These are phyloP conservation scores for Melolontha melolontha DNA, from an alignment of 2,888 invertebrate genomes.

Conservation along the genomic window DNA sequence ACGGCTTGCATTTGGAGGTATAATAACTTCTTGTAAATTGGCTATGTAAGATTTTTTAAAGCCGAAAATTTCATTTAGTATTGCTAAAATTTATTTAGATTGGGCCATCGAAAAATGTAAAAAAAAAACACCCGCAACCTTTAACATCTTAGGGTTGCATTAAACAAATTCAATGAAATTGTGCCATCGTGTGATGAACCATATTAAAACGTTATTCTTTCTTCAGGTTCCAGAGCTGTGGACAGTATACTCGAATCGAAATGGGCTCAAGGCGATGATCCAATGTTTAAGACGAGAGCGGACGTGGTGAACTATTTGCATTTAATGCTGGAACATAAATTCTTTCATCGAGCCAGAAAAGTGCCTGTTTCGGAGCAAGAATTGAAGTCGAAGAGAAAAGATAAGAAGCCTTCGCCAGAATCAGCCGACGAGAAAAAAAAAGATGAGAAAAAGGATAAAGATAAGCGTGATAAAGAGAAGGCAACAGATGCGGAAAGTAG, in stretches of 20 bases:
- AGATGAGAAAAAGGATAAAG: constrained; percentile 62
- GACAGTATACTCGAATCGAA: constrained; percentile 92
- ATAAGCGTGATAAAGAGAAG: constrained; percentile 62
- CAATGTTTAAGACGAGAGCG: constrained; percentile 84
- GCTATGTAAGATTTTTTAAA: too few relatives aligned
- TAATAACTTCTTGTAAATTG: too few relatives aligned
- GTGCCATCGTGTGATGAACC: too few relatives aligned
- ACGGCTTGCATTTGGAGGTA: too few relatives aligned
- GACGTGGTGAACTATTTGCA: constrained; percentile 86
- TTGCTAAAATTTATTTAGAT: too few relatives aligned
- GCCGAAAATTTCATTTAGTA: too few relatives aligned
- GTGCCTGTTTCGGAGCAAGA: constrained; percentile 81
- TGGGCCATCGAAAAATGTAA: too few relatives aligned
- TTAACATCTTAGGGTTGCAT: too few relatives aligned
- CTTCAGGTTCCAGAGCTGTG: constrained; percentile 84
- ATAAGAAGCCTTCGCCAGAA: constrained; percentile 64
- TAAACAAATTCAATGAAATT: too few relatives aligned
- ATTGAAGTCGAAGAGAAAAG: constrained; percentile 71
- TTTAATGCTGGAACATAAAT: constrained; percentile 89
- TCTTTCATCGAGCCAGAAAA: constrained; percentile 95
- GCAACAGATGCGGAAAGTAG: constrained; percentile 68
- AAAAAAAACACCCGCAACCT: too few relatives aligned
- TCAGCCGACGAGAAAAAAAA: constrained; percentile 67
- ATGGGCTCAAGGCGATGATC: constrained; percentile 82
- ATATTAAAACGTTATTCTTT: neutral